phyloP scores from a whole-genome alignment of 2,797 vertebrate genomes.

The Arrhamphus sclerolepis region DNA sequence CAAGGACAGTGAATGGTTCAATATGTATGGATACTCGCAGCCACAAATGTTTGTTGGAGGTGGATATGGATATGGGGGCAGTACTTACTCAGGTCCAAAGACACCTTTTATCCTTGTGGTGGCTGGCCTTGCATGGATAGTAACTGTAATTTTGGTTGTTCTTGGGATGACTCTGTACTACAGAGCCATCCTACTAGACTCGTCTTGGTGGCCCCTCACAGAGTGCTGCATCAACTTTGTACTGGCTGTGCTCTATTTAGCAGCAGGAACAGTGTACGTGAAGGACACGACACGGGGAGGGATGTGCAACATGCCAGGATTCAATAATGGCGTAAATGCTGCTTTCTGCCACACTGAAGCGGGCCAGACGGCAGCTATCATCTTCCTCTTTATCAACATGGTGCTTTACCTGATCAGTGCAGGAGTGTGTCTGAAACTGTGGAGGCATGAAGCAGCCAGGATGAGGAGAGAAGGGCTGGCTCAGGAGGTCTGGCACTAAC shows the following conservation, averaged over 20 bases:
- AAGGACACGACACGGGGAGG: slow-evolving; percentile 91
- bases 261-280: slow-evolving; percentile 88
- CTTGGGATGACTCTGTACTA: slow-evolving; percentile 95
- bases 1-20: slow-evolving; percentile 98
- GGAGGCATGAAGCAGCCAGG: slow-evolving; percentile 90
- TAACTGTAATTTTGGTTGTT: slow-evolving; percentile 88
- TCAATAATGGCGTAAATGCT: slow-evolving; percentile 87
- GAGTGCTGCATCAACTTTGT: slow-evolving; percentile 89
- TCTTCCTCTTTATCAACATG: slow-evolving; percentile 90
- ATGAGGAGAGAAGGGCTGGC: slow-evolving; percentile 79
- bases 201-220: slow-evolving; percentile 93
- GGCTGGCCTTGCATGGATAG: slow-evolving; percentile 88
- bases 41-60: slow-evolving; percentile 71
- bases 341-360: slow-evolving; percentile 91
- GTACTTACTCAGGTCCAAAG: slow-evolving; percentile 88
- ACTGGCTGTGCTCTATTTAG: slow-evolving; percentile 87
- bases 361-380: slow-evolving; percentile 90
- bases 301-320: slow-evolving; percentile 88
- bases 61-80: slow-evolving; percentile 61
- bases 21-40: slow-evolving; percentile 89
- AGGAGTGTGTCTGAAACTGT: slow-evolving; percentile 88
- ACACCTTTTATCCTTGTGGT: slow-evolving; percentile 91
- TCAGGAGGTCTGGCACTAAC: slow-evolving; percentile 80
- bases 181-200: slow-evolving; percentile 91
- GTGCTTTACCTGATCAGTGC: slow-evolving; percentile 88